phyloP scores from a whole-genome alignment of 2,797 vertebrate genomes.

The Spheniscus humboldti region DNA sequence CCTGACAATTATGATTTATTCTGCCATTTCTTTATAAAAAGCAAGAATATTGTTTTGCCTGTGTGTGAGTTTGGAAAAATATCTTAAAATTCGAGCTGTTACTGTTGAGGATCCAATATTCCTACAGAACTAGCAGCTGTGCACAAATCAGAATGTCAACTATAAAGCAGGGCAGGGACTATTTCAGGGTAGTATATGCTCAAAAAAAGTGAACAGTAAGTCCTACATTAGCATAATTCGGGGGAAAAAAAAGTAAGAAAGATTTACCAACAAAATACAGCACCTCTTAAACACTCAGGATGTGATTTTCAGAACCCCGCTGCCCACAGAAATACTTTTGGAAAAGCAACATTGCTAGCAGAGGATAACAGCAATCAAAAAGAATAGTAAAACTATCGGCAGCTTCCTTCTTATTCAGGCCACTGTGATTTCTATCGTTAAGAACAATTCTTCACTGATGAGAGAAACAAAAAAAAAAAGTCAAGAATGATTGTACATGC shows the following conservation, averaged over 20 bases:
- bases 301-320: background rate
- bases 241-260: background rate
- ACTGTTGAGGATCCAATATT: background rate
- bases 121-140: background rate
- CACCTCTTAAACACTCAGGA: background rate
- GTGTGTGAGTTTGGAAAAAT: background rate
- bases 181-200: background rate
- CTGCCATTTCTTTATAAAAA: background rate
- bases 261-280: background rate
- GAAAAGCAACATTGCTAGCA: background rate
- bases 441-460: background rate
- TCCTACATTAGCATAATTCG: background rate
- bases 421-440: background rate
- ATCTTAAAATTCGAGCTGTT: background rate
- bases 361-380: conserved; percentile 15
- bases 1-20: background rate
- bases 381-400: conserved; percentile 2
- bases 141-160: background rate
- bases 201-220: background rate
- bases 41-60: background rate
- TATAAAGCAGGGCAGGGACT: background rate
- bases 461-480: background rate
- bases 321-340: background rate
- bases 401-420: background rate
- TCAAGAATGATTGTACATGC: background rate